phyloP scores from a whole-genome alignment of 2,888 invertebrate species.

The Thereva unica region DNA sequence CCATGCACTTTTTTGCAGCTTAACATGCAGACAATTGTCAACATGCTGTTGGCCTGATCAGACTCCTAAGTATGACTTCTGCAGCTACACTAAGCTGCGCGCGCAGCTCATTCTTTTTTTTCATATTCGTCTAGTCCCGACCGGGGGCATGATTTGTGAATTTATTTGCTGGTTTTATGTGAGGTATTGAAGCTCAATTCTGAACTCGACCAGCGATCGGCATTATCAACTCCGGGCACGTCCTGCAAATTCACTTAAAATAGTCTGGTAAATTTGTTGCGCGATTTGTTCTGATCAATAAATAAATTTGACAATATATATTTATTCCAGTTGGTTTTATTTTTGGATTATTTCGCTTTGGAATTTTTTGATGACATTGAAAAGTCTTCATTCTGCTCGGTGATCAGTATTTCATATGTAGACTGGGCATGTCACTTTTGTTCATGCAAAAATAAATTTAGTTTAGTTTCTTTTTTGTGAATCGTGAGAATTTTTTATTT shows the following conservation, averaged over 20 bases:
- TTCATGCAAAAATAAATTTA: no score
- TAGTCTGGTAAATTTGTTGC: slow-evolving; percentile 12
- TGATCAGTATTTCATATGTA: no score
- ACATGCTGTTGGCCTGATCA: no score
- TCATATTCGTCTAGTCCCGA: slow-evolving; percentile 16
- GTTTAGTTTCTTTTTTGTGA: no score
- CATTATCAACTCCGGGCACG: slow-evolving; percentile 4
- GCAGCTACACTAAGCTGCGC: neutral
- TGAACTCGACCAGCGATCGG: neutral
- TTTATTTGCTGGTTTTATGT: slow-evolving; percentile 5
- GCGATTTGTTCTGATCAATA: neutral
- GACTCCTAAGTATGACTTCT: neutral
- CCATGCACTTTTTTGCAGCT: no score
- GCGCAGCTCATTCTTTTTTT: neutral
- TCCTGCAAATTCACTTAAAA: slow-evolving; percentile 19
- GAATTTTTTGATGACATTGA: no score
- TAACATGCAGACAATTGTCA: no score
- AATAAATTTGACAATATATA: slow-evolving; percentile 14
- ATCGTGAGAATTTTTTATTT: no score
- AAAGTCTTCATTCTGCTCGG: no score
- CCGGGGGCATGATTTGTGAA: slow-evolving; percentile 7
- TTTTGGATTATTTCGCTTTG: no score
- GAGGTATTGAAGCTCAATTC: neutral
- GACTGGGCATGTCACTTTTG: no score
- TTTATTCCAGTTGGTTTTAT: neutral